These are phyloP conservation scores for Drosophila borborema DNA, from an alignment of 2,888 invertebrate genomes.

Conservation along the genomic window DNA sequence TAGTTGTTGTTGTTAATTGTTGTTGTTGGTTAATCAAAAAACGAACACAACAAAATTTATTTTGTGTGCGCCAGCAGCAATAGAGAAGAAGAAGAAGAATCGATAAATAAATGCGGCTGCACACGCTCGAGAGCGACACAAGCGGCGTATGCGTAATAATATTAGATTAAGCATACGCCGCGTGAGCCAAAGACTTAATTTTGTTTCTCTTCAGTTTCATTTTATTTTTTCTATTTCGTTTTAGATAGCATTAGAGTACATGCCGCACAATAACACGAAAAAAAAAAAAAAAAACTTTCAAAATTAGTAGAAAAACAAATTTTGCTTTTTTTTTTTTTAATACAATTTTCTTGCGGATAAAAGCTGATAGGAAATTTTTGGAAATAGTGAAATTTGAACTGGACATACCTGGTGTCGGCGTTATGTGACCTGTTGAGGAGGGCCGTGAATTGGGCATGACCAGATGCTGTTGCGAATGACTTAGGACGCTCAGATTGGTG, in stretches of 20 bases:
- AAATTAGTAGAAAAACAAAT: conserved; percentile 48
- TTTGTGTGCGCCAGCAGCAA: conserved; percentile 26
- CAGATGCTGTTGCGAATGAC: conserved; percentile 86
- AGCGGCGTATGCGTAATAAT: conserved; percentile 67
- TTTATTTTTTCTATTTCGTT: neutral
- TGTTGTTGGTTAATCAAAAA: conserved; percentile 64
- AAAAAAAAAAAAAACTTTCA: conserved; percentile 21
- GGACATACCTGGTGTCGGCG: conserved; percentile 86
- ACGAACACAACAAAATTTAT: conserved; percentile 39
- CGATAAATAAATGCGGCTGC: conserved; percentile 7
- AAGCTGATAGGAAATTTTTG: conserved; percentile 6
- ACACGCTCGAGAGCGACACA: conserved; percentile 4
- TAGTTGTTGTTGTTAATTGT: conserved; percentile 57
- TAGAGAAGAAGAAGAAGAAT: conserved; percentile 2
- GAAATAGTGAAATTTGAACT: neutral
- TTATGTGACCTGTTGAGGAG: conserved; percentile 87
- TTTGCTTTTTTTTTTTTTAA: conserved; percentile 29
- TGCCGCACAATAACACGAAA: conserved; percentile 53
- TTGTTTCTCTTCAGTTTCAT: conserved; percentile 1
- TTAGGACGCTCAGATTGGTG: conserved; percentile 86
- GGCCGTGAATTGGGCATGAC: conserved; percentile 86
- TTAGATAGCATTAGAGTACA: conserved; percentile 53
- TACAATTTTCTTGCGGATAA: conserved; percentile 21
- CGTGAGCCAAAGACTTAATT: conserved; percentile 9
- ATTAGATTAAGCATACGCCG: conserved; percentile 64